A percentile compares a stretch with the other conserved stretches of the same genome.
These are phyloP conservation scores for Carassius carassius DNA, from an alignment of 2,113 vertebrate species.

Conservation along the genomic window DNA sequence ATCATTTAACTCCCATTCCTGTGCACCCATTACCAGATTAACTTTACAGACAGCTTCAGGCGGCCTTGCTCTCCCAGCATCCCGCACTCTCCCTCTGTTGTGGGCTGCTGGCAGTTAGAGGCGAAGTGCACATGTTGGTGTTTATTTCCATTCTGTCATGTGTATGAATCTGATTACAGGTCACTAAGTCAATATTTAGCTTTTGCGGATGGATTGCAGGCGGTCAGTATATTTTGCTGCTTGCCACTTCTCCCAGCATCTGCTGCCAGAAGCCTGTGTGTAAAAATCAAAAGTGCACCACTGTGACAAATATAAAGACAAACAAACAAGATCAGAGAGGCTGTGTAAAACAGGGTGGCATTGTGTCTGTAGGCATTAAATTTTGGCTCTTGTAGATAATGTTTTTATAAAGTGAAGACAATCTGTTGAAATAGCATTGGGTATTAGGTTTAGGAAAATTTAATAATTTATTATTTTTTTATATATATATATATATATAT, in stretches of 20 bases:
- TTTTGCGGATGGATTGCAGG: conserved; percentile 74
- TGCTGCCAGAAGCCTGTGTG: conserved; percentile 71
- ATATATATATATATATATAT: too few species aligned
- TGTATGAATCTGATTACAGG: conserved; percentile 82
- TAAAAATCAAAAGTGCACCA: conserved; percentile 67
- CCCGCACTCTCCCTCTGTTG: conserved; percentile 66
- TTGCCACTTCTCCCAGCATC: conserved; percentile 64
- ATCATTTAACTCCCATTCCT: conserved; percentile 60
- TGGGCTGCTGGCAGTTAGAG: conserved; percentile 68
- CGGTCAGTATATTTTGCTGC: conserved; percentile 75
- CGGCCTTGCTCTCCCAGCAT: conserved; percentile 57
- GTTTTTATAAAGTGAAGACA: background rate
- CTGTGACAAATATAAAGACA: conserved; percentile 53
- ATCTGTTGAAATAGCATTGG: background rate
- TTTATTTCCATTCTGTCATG: conserved; percentile 80
- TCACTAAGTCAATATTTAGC: conserved; percentile 82
- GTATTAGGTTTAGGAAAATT: too few species aligned
- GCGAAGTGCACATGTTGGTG: conserved; percentile 71
- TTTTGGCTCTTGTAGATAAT: background rate
- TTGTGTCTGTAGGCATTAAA: background rate
- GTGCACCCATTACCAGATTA: conserved; percentile 62
- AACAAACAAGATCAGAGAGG: conserved; percentile 43
- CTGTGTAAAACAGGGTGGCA: conserved; percentile 1
- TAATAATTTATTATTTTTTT: background rate
- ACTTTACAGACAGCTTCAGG: conserved; percentile 63